phyloP scores from a whole-genome alignment of 2,888 invertebrate species.

The Scaptomyza caliginosa region DNA sequence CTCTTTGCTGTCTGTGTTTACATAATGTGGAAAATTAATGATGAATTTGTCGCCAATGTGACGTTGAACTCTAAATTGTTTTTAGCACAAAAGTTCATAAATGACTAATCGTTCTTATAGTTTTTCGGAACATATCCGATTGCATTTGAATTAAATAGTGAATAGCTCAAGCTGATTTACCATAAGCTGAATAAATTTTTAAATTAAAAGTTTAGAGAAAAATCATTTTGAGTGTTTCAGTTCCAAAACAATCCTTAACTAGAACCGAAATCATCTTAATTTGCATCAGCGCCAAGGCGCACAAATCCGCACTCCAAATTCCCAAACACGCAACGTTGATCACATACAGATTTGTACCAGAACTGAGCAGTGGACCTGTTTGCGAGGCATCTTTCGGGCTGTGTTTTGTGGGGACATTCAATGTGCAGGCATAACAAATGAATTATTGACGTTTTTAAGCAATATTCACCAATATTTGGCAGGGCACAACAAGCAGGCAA shows the following conservation, averaged over 20 bases:
- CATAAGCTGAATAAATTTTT: background rate
- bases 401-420: slow-evolving; percentile 68
- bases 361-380: slow-evolving; percentile 4
- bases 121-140: slow-evolving; percentile 11
- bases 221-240: too few species aligned
- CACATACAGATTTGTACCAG: background rate
- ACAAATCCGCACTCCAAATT: slow-evolving; percentile 74
- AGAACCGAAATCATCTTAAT: slow-evolving; percentile 58
- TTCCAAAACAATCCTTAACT: background rate
- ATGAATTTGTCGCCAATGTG: slow-evolving; percentile 57
- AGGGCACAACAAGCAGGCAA: too few species aligned
- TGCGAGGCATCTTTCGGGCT: background rate
- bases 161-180: background rate
- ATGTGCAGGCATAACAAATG: slow-evolving; percentile 84
- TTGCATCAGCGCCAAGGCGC: slow-evolving; percentile 67
- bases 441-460: slow-evolving; percentile 84
- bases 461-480: slow-evolving; percentile 83
- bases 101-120: slow-evolving; percentile 62
- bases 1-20: slow-evolving; percentile 55
- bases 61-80: slow-evolving; percentile 32
- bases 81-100: slow-evolving; percentile 50
- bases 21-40: slow-evolving; percentile 78
- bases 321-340: slow-evolving; percentile 59
- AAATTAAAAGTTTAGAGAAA: background rate
- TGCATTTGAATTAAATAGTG: background rate